Evolutionary conservation across 2,797 vertebrate genomes (phyloP).

Genomic region (Atherinosoma microstoma): DNA sequence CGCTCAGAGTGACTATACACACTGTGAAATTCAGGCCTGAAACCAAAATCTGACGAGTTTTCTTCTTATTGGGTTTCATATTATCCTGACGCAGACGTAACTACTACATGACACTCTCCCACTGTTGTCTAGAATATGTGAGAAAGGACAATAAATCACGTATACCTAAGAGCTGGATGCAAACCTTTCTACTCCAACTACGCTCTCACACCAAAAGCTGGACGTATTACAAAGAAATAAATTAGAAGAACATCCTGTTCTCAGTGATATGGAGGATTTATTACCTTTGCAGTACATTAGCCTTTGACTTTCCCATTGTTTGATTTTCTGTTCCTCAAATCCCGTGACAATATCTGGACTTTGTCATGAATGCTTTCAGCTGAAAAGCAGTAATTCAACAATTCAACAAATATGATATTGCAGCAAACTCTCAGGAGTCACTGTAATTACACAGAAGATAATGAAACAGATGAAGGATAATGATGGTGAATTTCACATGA

Average conservation of each 20-base stretch:
- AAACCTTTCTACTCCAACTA: constrained; percentile 24
- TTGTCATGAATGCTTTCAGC: constrained; percentile 33
- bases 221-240: constrained; percentile 25
- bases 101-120: constrained; percentile 33
- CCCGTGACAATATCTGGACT: constrained; percentile 45
- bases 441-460: constrained; percentile 16
- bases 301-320: constrained; percentile 21
- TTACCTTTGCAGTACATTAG: constrained; percentile 20
- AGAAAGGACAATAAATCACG: constrained; percentile 37
- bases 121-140: constrained; percentile 17
- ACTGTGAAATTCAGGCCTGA: constrained; percentile 26
- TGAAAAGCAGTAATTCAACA: constrained; percentile 27
- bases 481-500: constrained; percentile 10
- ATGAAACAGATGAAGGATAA: constrained; percentile 7
- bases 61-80: constrained; percentile 24
- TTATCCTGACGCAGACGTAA: constrained; percentile 15
- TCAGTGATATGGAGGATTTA: constrained; percentile 30
- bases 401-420: constrained; percentile 31
- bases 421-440: constrained; percentile 16
- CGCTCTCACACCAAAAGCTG: constrained; percentile 52
- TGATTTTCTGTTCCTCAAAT: constrained; percentile 21
- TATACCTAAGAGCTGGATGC: constrained; percentile 24
- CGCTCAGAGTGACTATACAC: constrained; percentile 30
- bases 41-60: constrained; percentile 46
- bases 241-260: constrained; percentile 63